Evolutionary conservation across 2,888 invertebrate species (phyloP).

Genomic region (Drosophila mettleri): DNA sequence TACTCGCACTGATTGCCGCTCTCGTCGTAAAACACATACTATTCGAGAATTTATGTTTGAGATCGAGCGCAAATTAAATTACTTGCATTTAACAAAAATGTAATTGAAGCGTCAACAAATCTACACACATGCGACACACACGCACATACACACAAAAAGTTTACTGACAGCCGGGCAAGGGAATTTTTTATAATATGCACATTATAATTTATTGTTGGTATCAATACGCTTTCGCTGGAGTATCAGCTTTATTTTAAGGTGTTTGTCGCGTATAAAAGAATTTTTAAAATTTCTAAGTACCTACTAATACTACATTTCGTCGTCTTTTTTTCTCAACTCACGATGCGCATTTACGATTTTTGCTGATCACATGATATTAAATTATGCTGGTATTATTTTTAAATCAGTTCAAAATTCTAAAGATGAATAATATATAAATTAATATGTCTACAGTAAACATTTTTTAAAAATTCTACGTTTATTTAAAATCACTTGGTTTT

Average conservation of each 20-base stretch:
- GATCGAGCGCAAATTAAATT: constrained; percentile 67
- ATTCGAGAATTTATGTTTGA: constrained; percentile 32
- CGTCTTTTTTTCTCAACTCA: not conserved
- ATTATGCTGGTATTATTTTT: too few species aligned
- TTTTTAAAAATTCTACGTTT: too few species aligned
- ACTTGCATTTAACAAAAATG: constrained; percentile 65
- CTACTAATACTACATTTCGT: too few species aligned
- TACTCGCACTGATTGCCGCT: constrained; percentile 18
- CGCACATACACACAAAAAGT: not conserved
- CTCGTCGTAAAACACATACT: constrained; percentile 11
- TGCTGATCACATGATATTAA: too few species aligned
- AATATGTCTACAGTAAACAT: too few species aligned
- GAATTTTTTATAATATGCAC: constrained; percentile 50
- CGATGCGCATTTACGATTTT: not conserved
- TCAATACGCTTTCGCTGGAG: constrained; percentile 7
- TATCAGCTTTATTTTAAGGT: not conserved
- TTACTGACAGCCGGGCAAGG: constrained; percentile 24
- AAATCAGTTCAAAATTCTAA: too few species aligned
- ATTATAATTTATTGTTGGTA: constrained; percentile 38
- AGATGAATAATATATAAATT: too few species aligned
- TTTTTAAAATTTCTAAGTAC: too few species aligned
- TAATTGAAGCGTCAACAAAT: constrained; percentile 36
- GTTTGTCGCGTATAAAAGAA: not conserved
- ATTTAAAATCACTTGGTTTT: too few species aligned
- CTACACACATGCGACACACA: constrained; percentile 2